phyloP scores from a whole-genome alignment of 2,113 vertebrate species.

The Hippotragus niger region DNA sequence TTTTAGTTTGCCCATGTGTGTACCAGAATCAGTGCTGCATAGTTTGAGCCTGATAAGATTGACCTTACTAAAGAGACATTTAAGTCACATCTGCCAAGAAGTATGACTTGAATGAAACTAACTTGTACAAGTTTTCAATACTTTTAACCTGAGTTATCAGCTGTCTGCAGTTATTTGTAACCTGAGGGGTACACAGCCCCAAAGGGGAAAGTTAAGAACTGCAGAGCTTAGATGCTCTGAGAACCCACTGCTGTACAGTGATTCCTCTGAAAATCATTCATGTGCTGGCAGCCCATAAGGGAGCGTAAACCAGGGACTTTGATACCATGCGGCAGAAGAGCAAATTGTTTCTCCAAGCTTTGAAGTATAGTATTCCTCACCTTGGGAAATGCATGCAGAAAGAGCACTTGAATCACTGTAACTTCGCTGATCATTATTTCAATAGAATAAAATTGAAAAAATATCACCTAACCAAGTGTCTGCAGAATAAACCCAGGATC shows the following conservation, averaged over 20 bases:
- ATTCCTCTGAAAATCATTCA: background rate
- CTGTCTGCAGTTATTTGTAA: background rate
- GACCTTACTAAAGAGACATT: conserved; percentile 33
- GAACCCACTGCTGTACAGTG: background rate
- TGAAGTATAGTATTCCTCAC: conserved; percentile 61
- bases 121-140: background rate
- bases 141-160: conserved; percentile 28
- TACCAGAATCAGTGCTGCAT: conserved; percentile 53
- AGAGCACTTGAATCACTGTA: conserved; percentile 53
- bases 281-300: conserved; percentile 18
- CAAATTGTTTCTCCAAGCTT: conserved; percentile 60
- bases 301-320: conserved; percentile 32
- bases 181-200: background rate
- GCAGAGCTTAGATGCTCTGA: background rate
- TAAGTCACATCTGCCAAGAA: conserved; percentile 42
- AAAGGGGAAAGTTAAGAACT: conserved; percentile 35
- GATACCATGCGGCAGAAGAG: conserved; percentile 54
- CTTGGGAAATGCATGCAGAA: conserved; percentile 62
- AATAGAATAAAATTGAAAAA: conserved; percentile 66
- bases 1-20: conserved; percentile 63
- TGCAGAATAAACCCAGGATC: conserved; percentile 59
- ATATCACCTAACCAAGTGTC: conserved; percentile 50
- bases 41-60: conserved; percentile 42
- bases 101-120: conserved; percentile 39
- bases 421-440: conserved; percentile 55